A percentile compares a stretch with the other conserved stretches of the same genome.
These are phyloP conservation scores for Scolanthus callimorphus DNA, from an alignment of 92 coral and sea anemone species.

Conservation along the genomic window DNA sequence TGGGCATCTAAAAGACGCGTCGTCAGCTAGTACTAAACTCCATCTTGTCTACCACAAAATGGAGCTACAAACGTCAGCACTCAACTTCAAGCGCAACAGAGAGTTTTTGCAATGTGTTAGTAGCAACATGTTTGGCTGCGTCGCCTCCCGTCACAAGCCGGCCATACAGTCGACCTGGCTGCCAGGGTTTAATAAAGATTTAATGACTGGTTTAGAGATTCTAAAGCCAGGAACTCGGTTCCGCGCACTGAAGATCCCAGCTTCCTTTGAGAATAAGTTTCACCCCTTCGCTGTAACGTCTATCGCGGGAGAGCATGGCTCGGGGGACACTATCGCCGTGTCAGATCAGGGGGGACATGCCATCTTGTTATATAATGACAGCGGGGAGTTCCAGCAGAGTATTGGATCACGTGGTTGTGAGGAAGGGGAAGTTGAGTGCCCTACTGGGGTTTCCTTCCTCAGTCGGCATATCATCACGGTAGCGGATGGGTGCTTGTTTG, in stretches of 20 bases:
- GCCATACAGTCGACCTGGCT: neutral
- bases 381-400: conserved; percentile 48
- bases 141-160: conserved; percentile 10
- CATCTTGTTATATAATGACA: conserved; percentile 45
- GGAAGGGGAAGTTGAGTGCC: conserved; percentile 68
- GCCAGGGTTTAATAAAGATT: conserved; percentile 11
- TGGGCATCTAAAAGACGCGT: conserved; percentile 56
- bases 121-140: conserved; percentile 58
- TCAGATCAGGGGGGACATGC: conserved; percentile 70
- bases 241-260: conserved; percentile 46
- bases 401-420: conserved; percentile 56
- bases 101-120: conserved; percentile 64
- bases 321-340: conserved; percentile 37
- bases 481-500: conserved; percentile 76
- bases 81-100: conserved; percentile 42
- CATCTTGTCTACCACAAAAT: conserved; percentile 31
- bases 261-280: conserved; percentile 36
- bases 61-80: conserved; percentile 36
- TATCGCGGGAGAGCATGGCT: no score
- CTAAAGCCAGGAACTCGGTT: conserved; percentile 63
- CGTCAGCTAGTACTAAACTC: conserved; percentile 40
- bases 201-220: conserved; percentile 27
- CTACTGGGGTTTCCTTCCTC: conserved; percentile 54
- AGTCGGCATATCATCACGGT: conserved; percentile 42
- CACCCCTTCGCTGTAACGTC: conserved; percentile 62